A percentile compares a stretch with the other conserved stretches of the same genome.
Conservation (phyloP, 2,888 invertebrate genomes). For the Exocentrus adspersus region DNA sequence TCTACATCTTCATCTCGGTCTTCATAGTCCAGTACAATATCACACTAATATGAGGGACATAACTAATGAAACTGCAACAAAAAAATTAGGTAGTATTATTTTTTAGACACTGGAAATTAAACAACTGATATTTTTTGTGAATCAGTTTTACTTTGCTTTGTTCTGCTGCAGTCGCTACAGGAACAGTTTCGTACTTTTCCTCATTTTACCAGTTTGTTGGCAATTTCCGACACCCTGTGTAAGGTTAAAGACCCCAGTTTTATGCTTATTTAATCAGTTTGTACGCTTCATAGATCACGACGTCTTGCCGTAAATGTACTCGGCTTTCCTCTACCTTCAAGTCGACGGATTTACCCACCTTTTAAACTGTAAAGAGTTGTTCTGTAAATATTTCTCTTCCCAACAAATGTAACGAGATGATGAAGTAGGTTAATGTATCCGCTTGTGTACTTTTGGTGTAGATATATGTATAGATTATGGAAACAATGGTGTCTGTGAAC, state of each 20-base stretch:
- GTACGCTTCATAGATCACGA: constrained; percentile 5
- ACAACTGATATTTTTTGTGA: no score
- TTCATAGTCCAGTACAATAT: no score
- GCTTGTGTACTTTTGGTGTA: constrained; percentile 7
- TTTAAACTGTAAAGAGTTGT: not conserved
- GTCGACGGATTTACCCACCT: no score
- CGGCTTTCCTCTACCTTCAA: not conserved
- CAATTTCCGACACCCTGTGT: not conserved
- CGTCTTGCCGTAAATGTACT: not conserved
- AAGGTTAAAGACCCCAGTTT: constrained; percentile 8
- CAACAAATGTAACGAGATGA: not conserved
- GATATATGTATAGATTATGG: not conserved
- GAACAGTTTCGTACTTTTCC: not conserved
- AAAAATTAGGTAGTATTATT: no score
- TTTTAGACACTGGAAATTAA: no score
- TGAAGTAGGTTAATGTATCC: constrained; percentile 20
- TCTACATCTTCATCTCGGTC: no score
- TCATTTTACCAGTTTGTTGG: no score
- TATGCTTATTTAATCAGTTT: constrained; percentile 2
- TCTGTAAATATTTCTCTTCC: constrained; percentile 10
- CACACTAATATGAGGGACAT: no score
- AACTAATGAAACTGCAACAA: no score
- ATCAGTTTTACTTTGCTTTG: no score
- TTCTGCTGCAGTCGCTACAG: not conserved
- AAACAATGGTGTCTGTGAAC: constrained; percentile 5